Evolutionary conservation across 2,113 vertebrate species (phyloP).

Genomic region (Ascaphus truei): DNA sequence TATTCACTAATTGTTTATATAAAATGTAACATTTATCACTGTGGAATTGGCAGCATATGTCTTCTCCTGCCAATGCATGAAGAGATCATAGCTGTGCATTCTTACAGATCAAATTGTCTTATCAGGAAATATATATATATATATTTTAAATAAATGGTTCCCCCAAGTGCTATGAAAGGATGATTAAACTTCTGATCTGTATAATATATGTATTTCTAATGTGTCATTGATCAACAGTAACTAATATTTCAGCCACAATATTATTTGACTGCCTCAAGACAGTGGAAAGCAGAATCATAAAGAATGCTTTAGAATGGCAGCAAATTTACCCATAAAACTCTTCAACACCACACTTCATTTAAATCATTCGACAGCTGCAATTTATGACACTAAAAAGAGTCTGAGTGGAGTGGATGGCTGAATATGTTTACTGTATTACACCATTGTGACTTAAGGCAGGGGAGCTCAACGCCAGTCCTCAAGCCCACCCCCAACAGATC

Average conservation of each 20-base stretch:
- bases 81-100: too few species aligned
- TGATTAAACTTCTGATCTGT: background rate
- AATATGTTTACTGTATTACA: constrained; percentile 12
- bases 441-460: background rate
- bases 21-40: too few species aligned
- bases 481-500: too few species aligned
- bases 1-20: too few species aligned
- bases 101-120: too few species aligned
- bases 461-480: too few species aligned
- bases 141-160: background rate
- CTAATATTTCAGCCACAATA: fast-evolving
- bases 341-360: background rate
- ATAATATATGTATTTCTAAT: background rate
- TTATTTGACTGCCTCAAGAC: background rate
- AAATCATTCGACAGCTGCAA: background rate
- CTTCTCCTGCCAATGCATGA: too few species aligned
- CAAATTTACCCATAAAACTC: background rate
- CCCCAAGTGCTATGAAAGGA: background rate
- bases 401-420: background rate
- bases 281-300: too few species aligned
- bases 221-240: background rate
- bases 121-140: too few species aligned
- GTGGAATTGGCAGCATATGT: too few species aligned
- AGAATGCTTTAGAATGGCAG: too few species aligned
- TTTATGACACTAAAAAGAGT: constrained; percentile 5